Evolutionary conservation across 1,140 invertebrate genomes (phyloP).

Genomic region (Andricus grossulariae): DNA sequence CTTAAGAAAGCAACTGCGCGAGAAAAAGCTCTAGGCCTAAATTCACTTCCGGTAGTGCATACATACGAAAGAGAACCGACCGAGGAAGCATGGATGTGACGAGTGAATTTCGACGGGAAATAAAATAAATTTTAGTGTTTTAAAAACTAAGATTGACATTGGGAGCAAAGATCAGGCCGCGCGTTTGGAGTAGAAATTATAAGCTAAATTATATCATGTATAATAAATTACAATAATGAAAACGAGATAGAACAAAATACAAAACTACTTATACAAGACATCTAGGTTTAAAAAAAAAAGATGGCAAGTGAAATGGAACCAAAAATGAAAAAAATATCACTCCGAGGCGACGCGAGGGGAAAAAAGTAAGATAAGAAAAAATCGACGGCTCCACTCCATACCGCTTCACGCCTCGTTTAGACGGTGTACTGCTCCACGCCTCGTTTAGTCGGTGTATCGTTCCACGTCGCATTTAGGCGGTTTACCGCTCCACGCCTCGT

Average conservation of each 20-base stretch:
- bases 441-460: neutral
- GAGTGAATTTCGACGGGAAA: conserved; percentile 38
- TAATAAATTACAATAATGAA: conserved; percentile 28
- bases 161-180: conserved; percentile 43
- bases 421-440: too few relatives aligned
- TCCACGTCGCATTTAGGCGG: too few relatives aligned
- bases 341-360: conserved; percentile 34
- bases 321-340: neutral
- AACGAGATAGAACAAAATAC: conserved; percentile 41
- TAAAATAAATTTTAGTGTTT: conserved; percentile 34
- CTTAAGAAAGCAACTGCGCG: neutral
- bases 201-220: conserved; percentile 25
- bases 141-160: conserved; percentile 44
- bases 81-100: conserved; percentile 34
- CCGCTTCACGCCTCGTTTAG: too few relatives aligned
- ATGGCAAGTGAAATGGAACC: conserved; percentile 1
- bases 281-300: conserved; percentile 21
- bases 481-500: too few relatives aligned
- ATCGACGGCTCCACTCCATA: neutral
- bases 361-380: conserved; percentile 34
- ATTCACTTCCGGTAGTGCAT: conserved; percentile 30
- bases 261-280: conserved; percentile 46
- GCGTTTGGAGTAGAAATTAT: conserved; percentile 37
- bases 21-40: conserved; percentile 18
- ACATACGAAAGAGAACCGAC: conserved; percentile 35